These are phyloP conservation scores for Cryptocheilus praepositus DNA, from an alignment of 2,888 invertebrate species.

Conservation along the genomic window DNA sequence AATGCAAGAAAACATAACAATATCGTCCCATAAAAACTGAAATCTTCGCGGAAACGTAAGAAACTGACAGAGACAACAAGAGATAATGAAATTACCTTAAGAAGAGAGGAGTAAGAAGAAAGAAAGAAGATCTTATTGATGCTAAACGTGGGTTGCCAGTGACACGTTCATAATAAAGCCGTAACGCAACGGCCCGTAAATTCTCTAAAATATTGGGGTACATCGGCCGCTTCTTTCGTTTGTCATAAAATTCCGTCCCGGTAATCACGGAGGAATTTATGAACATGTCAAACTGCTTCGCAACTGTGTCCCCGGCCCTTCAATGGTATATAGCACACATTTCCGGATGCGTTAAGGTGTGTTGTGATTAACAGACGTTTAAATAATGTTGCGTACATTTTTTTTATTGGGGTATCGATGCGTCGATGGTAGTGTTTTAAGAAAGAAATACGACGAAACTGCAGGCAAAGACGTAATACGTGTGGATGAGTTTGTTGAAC, in stretches of 20 bases:
- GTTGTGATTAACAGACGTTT: no score
- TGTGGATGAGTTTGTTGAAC: no score
- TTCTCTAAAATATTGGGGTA: constrained; percentile 66
- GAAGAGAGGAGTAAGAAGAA: not conserved
- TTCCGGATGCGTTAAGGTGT: no score
- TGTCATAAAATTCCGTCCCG: constrained; percentile 52
- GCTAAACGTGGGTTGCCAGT: constrained; percentile 30
- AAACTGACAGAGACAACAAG: not conserved
- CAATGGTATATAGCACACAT: no score
- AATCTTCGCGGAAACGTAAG: not conserved
- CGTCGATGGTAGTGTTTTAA: no score
- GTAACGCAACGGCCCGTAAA: constrained; percentile 65
- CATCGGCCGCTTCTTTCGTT: constrained; percentile 50
- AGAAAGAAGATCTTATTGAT: constrained; percentile 19
- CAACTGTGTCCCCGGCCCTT: constrained; percentile 32
- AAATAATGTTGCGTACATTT: no score
- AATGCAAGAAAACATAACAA: no score
- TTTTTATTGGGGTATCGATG: no score
- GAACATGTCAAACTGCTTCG: constrained; percentile 56
- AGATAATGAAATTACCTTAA: not conserved
- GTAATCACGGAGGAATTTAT: constrained; percentile 66
- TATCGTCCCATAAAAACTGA: no score
- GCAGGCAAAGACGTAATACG: no score
- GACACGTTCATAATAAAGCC: constrained; percentile 66
- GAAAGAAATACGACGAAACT: no score